Evolutionary conservation across 2,113 vertebrate species (phyloP).

Genomic region (Otus sunia): DNA sequence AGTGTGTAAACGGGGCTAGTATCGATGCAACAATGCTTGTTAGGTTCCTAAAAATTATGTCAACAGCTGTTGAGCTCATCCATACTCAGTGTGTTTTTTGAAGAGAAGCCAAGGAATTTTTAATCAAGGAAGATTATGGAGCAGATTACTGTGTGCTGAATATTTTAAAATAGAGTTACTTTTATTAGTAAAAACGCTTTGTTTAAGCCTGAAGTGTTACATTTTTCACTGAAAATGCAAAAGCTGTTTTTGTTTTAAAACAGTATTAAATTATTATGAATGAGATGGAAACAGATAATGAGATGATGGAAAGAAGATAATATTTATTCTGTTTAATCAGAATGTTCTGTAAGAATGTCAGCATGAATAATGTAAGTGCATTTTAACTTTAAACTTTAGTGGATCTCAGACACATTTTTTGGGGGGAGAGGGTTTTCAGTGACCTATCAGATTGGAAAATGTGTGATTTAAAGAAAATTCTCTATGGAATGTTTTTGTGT

Average conservation of each 20-base stretch:
- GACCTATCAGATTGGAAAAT: background rate
- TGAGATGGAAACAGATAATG: conserved; percentile 32
- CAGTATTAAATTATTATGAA: conserved; percentile 44
- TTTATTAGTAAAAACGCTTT: conserved; percentile 33
- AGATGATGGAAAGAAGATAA: conserved; percentile 34
- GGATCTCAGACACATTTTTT: background rate
- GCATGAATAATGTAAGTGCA: background rate
- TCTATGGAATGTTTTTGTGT: background rate
- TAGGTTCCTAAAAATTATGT: conserved; percentile 57
- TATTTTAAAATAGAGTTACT: conserved; percentile 53
- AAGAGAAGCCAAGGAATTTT: conserved; percentile 70
- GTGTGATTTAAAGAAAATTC: conserved; percentile 2
- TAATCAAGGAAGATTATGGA: conserved; percentile 69
- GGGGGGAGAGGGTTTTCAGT: background rate
- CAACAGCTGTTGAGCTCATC: conserved; percentile 52
- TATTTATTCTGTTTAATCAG: background rate
- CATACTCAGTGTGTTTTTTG: conserved; percentile 36
- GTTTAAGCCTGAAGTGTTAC: conserved; percentile 43
- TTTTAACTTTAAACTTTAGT: background rate
- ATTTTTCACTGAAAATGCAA: conserved; percentile 45
- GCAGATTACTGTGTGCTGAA: conserved; percentile 33
- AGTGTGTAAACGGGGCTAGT: conserved; percentile 1
- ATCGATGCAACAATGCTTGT: conserved; percentile 2
- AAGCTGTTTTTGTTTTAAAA: conserved; percentile 37
- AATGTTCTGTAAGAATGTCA: background rate